These are phyloP conservation scores for Genyomyrus donnyi DNA, from an alignment of 2,113 vertebrate genomes.

Conservation along the genomic window DNA sequence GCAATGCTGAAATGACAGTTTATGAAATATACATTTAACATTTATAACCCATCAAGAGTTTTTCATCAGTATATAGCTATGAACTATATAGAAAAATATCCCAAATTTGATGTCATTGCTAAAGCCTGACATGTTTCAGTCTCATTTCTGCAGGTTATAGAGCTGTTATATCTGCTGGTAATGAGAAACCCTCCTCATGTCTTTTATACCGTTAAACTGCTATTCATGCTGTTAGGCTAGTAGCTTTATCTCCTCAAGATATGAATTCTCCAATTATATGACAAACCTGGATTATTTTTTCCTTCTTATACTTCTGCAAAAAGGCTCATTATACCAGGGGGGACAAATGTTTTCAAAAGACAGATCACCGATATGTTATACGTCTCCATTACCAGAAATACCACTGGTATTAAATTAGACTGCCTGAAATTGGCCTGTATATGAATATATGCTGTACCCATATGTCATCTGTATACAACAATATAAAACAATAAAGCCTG, in stretches of 20 bases:
- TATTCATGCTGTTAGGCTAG: background rate
- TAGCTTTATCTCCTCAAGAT: background rate
- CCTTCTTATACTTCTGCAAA: background rate
- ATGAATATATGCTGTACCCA: background rate
- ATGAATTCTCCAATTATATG: constrained; percentile 16
- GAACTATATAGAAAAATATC: background rate
- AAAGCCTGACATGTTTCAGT: background rate
- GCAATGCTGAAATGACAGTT: background rate
- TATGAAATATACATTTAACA: background rate
- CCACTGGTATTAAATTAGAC: background rate
- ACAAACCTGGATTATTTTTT: constrained; percentile 5
- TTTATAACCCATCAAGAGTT: background rate
- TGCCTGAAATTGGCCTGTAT: background rate
- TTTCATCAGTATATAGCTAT: background rate
- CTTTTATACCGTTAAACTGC: background rate
- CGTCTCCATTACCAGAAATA: background rate
- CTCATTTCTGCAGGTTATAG: background rate
- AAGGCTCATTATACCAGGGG: background rate
- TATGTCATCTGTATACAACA: background rate
- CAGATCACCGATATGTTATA: background rate
- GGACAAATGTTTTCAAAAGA: background rate
- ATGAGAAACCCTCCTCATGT: background rate
- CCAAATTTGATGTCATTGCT: background rate
- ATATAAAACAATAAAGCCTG: background rate
- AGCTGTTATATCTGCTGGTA: background rate